Evolutionary conservation across 1,140 invertebrate genomes (phyloP), one percentile per base, ranked within the genome.

Genomic region (Zaprionus taronus): DNA sequence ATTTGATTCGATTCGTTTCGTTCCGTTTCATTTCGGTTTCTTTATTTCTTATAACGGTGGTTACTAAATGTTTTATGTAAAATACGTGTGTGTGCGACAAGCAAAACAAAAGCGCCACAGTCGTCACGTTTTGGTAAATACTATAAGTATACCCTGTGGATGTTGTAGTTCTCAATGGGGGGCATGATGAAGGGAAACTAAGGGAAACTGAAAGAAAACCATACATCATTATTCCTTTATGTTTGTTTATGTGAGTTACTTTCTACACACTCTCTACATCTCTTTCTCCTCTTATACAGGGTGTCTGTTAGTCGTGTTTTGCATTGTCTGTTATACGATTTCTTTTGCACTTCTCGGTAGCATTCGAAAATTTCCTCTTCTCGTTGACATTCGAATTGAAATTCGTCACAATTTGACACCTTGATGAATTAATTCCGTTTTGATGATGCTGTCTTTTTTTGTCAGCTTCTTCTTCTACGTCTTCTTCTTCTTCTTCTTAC

Each of bases 1-100:
- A 38, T 36, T 36, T 5, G 34, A 36, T 17, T 47, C n/a, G 34
- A 36, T 17, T 47, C n/a, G 71, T 76, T 73, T 66, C 38, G 58
- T 69, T 69, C 67, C 67, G 67, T 69, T 61, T 61, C 17, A 26
- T 36, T 31, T 69, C 31, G 47, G 14, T 73, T 77, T 81, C 66
- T 62, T 61, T 80, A 77, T 65, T 62, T 61, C 63, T 7, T 80
- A 80, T 86, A 86, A 80, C 83, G 83, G 84, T 86, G 77, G 77
- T 64, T 36, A 65, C 72, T 62, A 55, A 64, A 57, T 55, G 71
- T 72, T 47, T 49, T 75, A 72, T 70, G 63, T 75, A 75, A 76
- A 67, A 68, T 82, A 68, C 12, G 41, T 75, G 47, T 49, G 20
- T 22, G 47, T 49, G 17, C 7, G 47, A 56, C 49, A 47, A 56